Base-by-base conservation (phyloP, 2,113 vertebrate species). In the Zosterops japonicus region DNA sequence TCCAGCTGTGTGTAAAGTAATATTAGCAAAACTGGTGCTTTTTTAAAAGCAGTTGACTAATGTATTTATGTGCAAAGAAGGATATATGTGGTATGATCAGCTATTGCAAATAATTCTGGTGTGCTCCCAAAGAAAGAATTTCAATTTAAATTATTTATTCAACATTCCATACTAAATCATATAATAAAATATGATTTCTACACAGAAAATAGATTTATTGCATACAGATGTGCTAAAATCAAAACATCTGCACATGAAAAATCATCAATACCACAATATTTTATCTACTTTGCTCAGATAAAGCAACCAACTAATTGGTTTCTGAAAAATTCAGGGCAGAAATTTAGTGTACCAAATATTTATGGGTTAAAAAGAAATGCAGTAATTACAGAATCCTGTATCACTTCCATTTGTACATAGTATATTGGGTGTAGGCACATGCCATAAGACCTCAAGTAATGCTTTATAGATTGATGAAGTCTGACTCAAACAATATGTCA, bases 141-240 rank as follows among this genome's bases (percentile, higher is more conserved):
- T 89, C 71, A 89, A 96, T 96, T 96, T 96, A 93, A 96, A 94
- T 97, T 97, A 97, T 98, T 98, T 97, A 98, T 97, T 96, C 94
- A 97, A 96, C 97, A 96, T 96, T 97, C 97, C 94, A 95, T 95
- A 90, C 96, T 90, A 97, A 98, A 97, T 97, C 96, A 93, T 91
- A 97, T 96, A 96, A 97, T 97, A 97, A 98, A 98, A 97, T 95
- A 88, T 75, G 28, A 41, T 93, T 92, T 94, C 97, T 96, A 96
- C 93, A 93, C 75, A 95, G 97, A 97, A 96, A 94, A 95, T 91
- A 86, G 95, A 95, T 96, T 97, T 97, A 97, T 97, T 97, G 90
- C 94, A 97, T 74, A 71, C 97, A 98, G 98, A 98, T 97, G 97
- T 96, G 93, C 89, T 94, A 96, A 93, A 89, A 91, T 87, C 86